A percentile compares a stretch with the other conserved stretches of the same genome.
These are phyloP conservation scores for Clostera curtula DNA, from an alignment of 2,888 invertebrate species.

Conservation along the genomic window DNA sequence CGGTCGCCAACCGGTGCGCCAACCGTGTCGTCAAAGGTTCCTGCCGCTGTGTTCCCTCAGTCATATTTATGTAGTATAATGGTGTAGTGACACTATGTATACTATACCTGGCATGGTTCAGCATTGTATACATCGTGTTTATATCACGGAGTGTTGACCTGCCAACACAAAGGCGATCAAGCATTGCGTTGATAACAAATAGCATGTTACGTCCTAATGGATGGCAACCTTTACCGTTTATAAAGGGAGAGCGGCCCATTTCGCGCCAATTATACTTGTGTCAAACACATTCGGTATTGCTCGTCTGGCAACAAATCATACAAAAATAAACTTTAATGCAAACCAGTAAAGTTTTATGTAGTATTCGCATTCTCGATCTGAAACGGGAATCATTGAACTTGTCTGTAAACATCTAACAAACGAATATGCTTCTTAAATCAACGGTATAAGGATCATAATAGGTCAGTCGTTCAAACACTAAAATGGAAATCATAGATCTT, in stretches of 20 bases:
- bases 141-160: no score
- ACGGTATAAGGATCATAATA: constrained; percentile 15
- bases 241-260: constrained; percentile 51
- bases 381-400: constrained; percentile 34
- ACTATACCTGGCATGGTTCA: no score
- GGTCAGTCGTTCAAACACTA: constrained; percentile 8
- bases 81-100: no score
- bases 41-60: no score
- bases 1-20: no score
- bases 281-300: constrained; percentile 51
- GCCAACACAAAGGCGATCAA: neutral
- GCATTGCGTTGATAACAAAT: neutral
- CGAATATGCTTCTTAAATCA: constrained; percentile 10
- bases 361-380: constrained; percentile 9
- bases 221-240: constrained; percentile 37
- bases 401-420: neutral
- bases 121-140: no score
- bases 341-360: constrained; percentile 18
- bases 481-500: constrained; percentile 33
- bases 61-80: no score
- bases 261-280: constrained; percentile 67
- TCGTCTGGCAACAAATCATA: constrained; percentile 12
- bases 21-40: no score
- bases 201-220: constrained; percentile 19
- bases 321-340: constrained; percentile 19